Base-by-base conservation (phyloP, 2,888 invertebrate genomes). In the Drosophila kokeensis region DNA sequence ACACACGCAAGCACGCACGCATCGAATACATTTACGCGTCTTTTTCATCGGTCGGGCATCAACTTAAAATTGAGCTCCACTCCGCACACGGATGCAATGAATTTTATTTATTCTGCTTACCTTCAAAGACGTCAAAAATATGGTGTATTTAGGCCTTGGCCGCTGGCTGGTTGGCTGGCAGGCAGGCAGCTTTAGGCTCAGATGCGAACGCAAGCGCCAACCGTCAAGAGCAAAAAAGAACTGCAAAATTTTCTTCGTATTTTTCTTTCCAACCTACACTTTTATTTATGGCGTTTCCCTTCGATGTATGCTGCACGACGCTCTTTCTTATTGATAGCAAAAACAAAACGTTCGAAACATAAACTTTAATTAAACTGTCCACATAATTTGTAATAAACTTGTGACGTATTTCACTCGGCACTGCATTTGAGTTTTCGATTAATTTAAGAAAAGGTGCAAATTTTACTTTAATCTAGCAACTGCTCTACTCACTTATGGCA, bases 221-320 rank as follows among this genome's bases (percentile, higher is more conserved):
- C 57, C 42, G 68, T 54, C 49, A 61, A 76, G 40, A 71, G 76
- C 62, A 73, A 74, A 62, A 77, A 70, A 71, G 69, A 61, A 40
- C 60, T 68, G 74, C 70, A 68, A 76, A 65, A 65, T 69, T 73
- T 74, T 76, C 54, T 71, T 78, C 63, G 32, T 75, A 40, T 64
- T 69, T 67, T 65, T 74, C 79, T 82, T 79, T 77, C 74, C 83
- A 88, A 85, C 83, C 80, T 88, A 82, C 88, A 81, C 81, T 67
- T 78, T 74, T 79, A 82, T 74, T 74, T 79, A 73, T 74, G 79
- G 79, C 71, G 81, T 77, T 80, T 80, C 66, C 64, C 29, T 59
- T 58, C 59, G 57, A 55, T 74, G 65, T 55, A 55, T 69, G 8
- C 38, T 81, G 78, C 78, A 72, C 82, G 68, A 71, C 69, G 74